These are phyloP conservation scores for Pluvianellus socialis DNA, from an alignment of 2,113 vertebrate genomes.

Conservation along the genomic window DNA sequence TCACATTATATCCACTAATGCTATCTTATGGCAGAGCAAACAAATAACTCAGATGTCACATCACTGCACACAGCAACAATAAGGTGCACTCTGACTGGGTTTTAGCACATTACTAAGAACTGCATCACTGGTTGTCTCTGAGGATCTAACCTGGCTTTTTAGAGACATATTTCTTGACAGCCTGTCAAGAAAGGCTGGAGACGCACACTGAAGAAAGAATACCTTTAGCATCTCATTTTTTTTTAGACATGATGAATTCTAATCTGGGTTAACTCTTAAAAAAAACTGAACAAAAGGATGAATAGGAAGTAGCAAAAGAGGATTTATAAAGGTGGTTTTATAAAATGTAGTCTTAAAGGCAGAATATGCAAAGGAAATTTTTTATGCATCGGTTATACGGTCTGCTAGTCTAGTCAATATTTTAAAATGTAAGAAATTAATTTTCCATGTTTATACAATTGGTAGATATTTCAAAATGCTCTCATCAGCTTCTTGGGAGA, in stretches of 20 bases:
- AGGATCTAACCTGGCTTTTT: slow-evolving; percentile 70
- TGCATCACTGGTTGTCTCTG: slow-evolving; percentile 59
- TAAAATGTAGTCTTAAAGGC: background rate
- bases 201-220: slow-evolving; percentile 61
- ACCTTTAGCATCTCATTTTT: slow-evolving; percentile 45
- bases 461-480: background rate
- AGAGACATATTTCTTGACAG: slow-evolving; percentile 71
- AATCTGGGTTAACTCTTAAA: slow-evolving; percentile 44
- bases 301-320: slow-evolving; percentile 15
- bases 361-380: background rate
- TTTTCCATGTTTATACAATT: background rate
- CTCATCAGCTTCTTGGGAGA: background rate
- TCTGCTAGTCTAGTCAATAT: background rate
- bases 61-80: slow-evolving; percentile 44
- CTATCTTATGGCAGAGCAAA: slow-evolving; percentile 64
- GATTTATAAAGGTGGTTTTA: background rate
- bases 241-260: slow-evolving; percentile 48
- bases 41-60: slow-evolving; percentile 71
- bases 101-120: slow-evolving; percentile 30
- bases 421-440: background rate
- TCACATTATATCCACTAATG: slow-evolving; percentile 68
- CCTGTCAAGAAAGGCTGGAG: slow-evolving; percentile 58
- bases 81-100: slow-evolving; percentile 25
- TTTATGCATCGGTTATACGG: background rate
- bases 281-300: slow-evolving; percentile 59